Evolutionary conservation across 2,797 vertebrate species (phyloP).

Genomic region (Sebastes nivosus): DNA sequence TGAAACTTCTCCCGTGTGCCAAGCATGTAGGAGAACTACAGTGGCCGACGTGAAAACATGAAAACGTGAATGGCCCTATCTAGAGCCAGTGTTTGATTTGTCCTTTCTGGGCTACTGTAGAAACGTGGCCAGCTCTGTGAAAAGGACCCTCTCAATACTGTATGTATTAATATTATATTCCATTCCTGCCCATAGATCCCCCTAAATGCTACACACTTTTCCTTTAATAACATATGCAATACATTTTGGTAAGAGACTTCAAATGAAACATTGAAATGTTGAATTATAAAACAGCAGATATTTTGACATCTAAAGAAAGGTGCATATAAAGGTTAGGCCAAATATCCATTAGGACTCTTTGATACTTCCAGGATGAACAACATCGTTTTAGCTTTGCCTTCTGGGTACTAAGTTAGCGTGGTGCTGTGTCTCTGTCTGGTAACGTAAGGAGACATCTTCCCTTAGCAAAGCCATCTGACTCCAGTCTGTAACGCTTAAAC

Average conservation of each 20-base stretch:
- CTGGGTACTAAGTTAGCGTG: constrained; percentile 25
- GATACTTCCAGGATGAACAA: constrained; percentile 18
- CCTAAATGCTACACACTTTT: rapidly evolving
- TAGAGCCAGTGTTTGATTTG: no score
- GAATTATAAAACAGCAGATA: not conserved
- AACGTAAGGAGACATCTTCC: constrained; percentile 69
- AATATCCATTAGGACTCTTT: constrained; percentile 2
- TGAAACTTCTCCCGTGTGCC: no score
- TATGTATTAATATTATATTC: no score
- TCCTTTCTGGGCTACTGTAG: no score
- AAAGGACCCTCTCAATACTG: no score
- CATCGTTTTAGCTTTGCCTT: constrained; percentile 22
- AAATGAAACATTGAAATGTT: not conserved
- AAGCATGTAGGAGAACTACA: no score
- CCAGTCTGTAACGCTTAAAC: constrained; percentile 76
- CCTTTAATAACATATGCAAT: not conserved
- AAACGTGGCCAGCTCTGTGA: no score
- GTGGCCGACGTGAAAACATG: no score
- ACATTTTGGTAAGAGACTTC: not conserved
- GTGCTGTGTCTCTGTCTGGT: constrained; percentile 59
- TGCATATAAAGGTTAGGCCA: not conserved
- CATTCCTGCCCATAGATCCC: no score
- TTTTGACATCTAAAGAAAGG: not conserved
- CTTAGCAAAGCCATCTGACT: constrained; percentile 75
- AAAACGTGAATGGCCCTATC: no score